Percentiles rank a stretch among this genome's conserved stretches.
These are phyloP conservation scores for Indicator maculatus DNA, from an alignment of 2,113 vertebrate species.

Conservation along the genomic window DNA sequence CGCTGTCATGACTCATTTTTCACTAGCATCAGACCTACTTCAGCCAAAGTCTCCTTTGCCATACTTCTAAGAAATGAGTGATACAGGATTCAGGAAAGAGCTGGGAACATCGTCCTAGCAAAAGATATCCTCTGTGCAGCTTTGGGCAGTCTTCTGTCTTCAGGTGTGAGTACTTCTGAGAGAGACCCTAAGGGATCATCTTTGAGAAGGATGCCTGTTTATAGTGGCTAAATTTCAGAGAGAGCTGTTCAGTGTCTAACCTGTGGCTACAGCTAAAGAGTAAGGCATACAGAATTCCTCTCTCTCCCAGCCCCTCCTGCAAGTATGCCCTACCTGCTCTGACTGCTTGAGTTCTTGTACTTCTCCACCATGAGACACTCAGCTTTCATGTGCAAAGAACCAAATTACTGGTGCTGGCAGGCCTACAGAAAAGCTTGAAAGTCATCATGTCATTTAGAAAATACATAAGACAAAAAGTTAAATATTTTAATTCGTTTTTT, in stretches of 20 bases:
- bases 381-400: background rate
- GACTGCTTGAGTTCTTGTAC: background rate
- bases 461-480: background rate
- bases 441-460: background rate
- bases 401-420: background rate
- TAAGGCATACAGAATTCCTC: fast-evolving
- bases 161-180: background rate
- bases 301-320: background rate
- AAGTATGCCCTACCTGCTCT: fast-evolving
- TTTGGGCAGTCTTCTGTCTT: background rate
- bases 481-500: background rate
- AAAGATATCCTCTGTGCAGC: background rate
- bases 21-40: background rate
- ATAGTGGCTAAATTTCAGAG: background rate
- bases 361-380: background rate
- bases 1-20: background rate
- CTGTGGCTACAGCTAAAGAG: background rate
- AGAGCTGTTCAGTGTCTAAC: background rate
- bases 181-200: background rate
- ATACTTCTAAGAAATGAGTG: background rate
- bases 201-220: background rate
- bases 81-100: background rate
- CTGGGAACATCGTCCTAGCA: background rate
- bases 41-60: background rate
- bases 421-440: background rate